phyloP scores from a whole-genome alignment of 2,888 invertebrate genomes.

The Pristionchus fissidentatus region DNA sequence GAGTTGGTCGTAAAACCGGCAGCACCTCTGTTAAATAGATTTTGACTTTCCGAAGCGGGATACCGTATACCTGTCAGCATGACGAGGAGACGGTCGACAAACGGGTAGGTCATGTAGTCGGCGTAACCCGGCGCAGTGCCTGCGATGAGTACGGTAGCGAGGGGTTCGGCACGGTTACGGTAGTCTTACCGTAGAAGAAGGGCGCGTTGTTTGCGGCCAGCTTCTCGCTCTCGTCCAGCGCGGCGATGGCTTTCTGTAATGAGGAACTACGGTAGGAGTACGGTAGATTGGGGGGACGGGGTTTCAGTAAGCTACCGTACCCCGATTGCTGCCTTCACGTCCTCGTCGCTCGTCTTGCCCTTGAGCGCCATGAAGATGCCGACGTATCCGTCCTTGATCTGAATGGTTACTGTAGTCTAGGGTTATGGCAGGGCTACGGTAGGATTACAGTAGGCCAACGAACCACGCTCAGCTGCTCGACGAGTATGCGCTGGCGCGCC shows the following conservation, averaged over 20 bases:
- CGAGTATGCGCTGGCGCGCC: constrained; percentile 84
- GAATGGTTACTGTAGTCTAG: not conserved
- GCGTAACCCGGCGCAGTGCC: constrained; percentile 29
- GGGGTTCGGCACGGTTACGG: not conserved
- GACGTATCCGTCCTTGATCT: not conserved
- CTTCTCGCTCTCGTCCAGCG: constrained; percentile 28
- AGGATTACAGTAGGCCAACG: too few species aligned
- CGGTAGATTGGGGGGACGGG: not conserved
- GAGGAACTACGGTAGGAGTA: not conserved
- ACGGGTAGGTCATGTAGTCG: constrained; percentile 40
- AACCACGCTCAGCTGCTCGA: constrained; percentile 81
- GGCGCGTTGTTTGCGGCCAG: constrained; percentile 3
- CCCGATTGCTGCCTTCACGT: not conserved
- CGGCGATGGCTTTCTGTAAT: not conserved
- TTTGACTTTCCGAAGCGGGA: not conserved
- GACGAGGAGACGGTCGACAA: constrained; percentile 35
- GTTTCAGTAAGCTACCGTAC: constrained; percentile 1
- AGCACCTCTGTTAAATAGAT: not conserved
- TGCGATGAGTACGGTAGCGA: not conserved
- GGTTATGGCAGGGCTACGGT: too few species aligned
- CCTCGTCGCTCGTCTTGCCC: constrained; percentile 1
- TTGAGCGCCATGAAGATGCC: constrained; percentile 16
- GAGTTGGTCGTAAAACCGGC: not conserved
- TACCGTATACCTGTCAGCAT: not conserved
- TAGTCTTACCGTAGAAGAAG: constrained; percentile 40